Evolutionary conservation across 2,113 vertebrate genomes (phyloP), one percentile per base, ranked within the genome.

Genomic region (Pterocles orientalis): DNA sequence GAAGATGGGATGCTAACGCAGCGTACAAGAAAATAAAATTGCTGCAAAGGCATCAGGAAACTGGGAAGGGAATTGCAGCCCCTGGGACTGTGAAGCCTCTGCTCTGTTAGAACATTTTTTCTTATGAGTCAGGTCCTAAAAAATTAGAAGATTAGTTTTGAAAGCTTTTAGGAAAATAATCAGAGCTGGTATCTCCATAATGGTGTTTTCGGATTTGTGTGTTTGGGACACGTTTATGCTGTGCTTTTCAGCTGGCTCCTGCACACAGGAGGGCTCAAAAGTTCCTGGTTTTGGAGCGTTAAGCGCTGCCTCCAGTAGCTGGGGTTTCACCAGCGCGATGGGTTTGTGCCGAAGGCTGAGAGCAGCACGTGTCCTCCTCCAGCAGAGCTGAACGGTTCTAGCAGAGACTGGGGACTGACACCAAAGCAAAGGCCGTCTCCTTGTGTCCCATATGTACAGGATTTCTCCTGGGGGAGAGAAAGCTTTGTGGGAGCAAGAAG

Each of bases 281-380:
- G 12, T 26, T 9, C 6, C 57, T 31, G 43, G 20, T 2, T 69
- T 71, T 83, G 73, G 24, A 82, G 65, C 57, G 18, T 12, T 47
- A 39, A 31, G 48, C 48, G 51, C 43, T 31, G 25, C 45, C 20
- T 50, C 34, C 18, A 8, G 48, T 17, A 58, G 14, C 34, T 31
- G 68, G 25, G 34, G 34, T 31, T 62, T 57, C 47, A 15, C 3
- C 12, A 16, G n/a, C 1, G 1, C 26, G 8, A 3, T 1, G 2
- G 57, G 12, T 51, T 39, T 10, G 53, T 70, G 50, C 53, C 71
- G 70, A 17, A 34, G 31, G 24, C 62, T 4, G 18, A 53, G 53
- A 64, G 58, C 66, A 89, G 7, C 34, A 26, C 0, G 0, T 43
- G 41, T 23, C 36, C 54, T 53, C 34, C 65, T 73, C 29, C 50